Base-by-base conservation (phyloP, 2,888 invertebrate species). In the Galerucella pusilla region DNA sequence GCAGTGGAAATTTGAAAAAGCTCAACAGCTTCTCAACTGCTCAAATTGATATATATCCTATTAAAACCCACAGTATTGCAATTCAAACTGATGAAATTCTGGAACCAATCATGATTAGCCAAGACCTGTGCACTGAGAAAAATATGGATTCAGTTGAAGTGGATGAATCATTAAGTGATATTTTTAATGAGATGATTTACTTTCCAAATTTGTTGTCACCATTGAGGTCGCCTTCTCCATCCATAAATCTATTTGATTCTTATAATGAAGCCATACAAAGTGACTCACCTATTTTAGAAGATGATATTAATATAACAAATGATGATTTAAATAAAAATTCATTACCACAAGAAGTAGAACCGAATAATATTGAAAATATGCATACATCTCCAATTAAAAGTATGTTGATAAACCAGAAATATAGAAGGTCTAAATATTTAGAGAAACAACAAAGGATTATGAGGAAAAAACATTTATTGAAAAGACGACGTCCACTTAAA, bases 121-220 rank as follows among this genome's bases (percentile, higher is more conserved):
- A 20, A 20, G n/a, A 61, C 3, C 6, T 11, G 7, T 35, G 2
- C 3, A 3, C 2, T 5, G 2, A 35, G 2, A 12, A 61, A 61
- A 12, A 60, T 11, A 9, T 6, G 9, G 35, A 61, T 12, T 61
- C 11, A 10, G 9, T 25, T 35, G 42, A 42, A 63, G 14, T 35
- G 7, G 9, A n/a, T 3, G 67, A 67, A 67, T 52, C 52, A n/a
- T 63, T 80, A 16, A 46, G 60, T 68, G 60, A 75, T 60, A 81
- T 82, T 73, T 78, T 81, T 20, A 67, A 73, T 46, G 79, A 81
- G 63, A 81, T 82, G 81, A 77, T 73, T 61, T 45, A 65, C 57
- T 11, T 77, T 16, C 75, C 80, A 45, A 16, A 4, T 54, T 28
- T 74, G 42, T 52, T 81, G 63, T 80, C 81, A 60, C 75, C 68